Evolutionary conservation across 2,888 invertebrate species (phyloP), one percentile per base, ranked within the genome.

Genomic region (Psylliodes chrysocephalus): DNA sequence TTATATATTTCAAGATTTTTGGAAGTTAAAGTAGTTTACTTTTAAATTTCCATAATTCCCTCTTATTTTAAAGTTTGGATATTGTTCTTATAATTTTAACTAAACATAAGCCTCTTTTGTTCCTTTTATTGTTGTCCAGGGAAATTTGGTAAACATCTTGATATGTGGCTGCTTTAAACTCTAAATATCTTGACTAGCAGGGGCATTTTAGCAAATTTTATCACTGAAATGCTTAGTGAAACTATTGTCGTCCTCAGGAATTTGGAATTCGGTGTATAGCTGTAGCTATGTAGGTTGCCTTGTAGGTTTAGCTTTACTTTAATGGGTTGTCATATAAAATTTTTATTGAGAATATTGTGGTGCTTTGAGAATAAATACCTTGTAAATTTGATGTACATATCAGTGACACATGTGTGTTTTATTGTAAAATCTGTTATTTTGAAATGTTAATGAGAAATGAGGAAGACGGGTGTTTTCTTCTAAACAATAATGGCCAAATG

Each of bases 131-230:
- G 6, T 4, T 22, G 12, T 40, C 17, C 40, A n/a, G 17, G 1
- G 5, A 40, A 17, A 7, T 15, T 4, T 40, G 5, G 7, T n/a
- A 15, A 40, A 40, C 12, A 40, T 4, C n/a, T 40, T 40, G 7
- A 40, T 15, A n/a, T 49, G 25, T 49, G 25, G n/a, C 49, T 49
- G 15, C 30, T 28, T 49, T 49, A 49, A 28, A 28, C 28, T 49
- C 28, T 49, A 30, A 7, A 1, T 49, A 49, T 49, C 49, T 49
- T 49, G 49, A 49, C 6, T 28, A 25, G 8, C 22, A 25, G 59
- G 59, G 59, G 49, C 59, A 59, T 59, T 51, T 59, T 59, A 17
- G 40, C 38, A 49, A 46, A 40, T 28, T 38, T 54, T 59, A 59
- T 59, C 49, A 40, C 47, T 49, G 57, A 12, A 15, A 49, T 35